phyloP scores from a whole-genome alignment of 2,797 vertebrate genomes.

The Hemibagrus guttatus region DNA sequence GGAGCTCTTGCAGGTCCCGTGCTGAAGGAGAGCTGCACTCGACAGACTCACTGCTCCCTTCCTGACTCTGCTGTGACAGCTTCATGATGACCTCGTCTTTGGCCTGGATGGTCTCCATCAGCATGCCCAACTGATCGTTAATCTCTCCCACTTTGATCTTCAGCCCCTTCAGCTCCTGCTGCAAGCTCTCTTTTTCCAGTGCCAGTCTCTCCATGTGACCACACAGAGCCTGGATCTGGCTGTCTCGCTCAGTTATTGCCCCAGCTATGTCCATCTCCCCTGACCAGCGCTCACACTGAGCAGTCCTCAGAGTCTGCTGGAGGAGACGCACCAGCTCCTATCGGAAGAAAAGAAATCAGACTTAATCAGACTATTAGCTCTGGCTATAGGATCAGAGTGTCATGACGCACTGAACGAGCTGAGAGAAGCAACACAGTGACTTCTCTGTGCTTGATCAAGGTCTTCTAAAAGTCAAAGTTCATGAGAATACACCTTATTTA shows the following conservation, averaged over 20 bases:
- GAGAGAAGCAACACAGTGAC: not conserved
- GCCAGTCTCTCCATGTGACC: slow-evolving; percentile 84
- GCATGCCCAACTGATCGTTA: slow-evolving; percentile 88
- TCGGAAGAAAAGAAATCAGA: not conserved
- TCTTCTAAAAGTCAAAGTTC: slow-evolving; percentile 22
- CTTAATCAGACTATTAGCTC: not conserved
- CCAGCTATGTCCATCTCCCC: slow-evolving; percentile 41
- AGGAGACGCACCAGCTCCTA: slow-evolving; percentile 94
- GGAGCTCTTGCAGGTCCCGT: slow-evolving; percentile 84
- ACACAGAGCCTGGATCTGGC: slow-evolving; percentile 84
- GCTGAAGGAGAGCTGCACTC: slow-evolving; percentile 51
- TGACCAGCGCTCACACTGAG: slow-evolving; percentile 82
- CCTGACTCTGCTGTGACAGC: slow-evolving; percentile 78
- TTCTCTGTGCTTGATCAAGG: slow-evolving; percentile 1
- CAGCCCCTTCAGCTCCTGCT: slow-evolving; percentile 84
- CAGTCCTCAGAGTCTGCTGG: slow-evolving; percentile 92
- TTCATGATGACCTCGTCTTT: slow-evolving; percentile 97
- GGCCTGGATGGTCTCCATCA: slow-evolving; percentile 97
- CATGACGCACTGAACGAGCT: not conserved
- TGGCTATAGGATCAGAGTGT: not conserved
- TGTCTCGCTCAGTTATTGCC: slow-evolving; percentile 82
- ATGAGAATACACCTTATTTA: slow-evolving; percentile 11
- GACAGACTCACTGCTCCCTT: slow-evolving; percentile 63
- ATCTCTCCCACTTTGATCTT: slow-evolving; percentile 89
- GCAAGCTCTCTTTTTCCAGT: slow-evolving; percentile 87